Evolutionary conservation across 1,140 invertebrate genomes (phyloP).

Genomic region (Cherax quadricarinatus): DNA sequence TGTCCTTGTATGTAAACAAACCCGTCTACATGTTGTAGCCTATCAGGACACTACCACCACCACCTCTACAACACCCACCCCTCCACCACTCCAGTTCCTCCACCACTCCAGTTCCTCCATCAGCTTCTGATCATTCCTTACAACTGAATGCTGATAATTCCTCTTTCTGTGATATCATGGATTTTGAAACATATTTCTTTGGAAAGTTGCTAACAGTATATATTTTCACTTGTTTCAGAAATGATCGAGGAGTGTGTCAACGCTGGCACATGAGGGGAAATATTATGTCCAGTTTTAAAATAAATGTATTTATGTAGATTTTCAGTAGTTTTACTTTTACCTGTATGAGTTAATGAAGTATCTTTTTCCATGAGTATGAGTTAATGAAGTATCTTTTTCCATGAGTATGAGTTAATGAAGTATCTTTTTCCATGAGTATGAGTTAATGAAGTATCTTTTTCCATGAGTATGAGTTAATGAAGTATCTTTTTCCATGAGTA

Average conservation of each 20-base stretch:
- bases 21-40: too few relatives aligned
- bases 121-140: conserved; percentile 18
- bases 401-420: too few relatives aligned
- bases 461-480: too few relatives aligned
- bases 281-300: conserved; percentile 23
- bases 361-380: too few relatives aligned
- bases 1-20: too few relatives aligned
- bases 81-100: not conserved
- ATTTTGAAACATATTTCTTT: conserved; percentile 24
- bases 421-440: too few relatives aligned
- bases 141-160: conserved; percentile 37
- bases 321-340: conserved; percentile 6
- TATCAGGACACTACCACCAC: too few relatives aligned
- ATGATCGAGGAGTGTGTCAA: conserved; percentile 39
- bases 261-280: conserved; percentile 41
- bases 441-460: too few relatives aligned
- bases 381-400: too few relatives aligned
- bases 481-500: too few relatives aligned
- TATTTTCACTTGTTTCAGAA: conserved; percentile 58
- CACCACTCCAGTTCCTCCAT: not conserved
- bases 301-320: conserved; percentile 58
- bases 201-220: conserved; percentile 29
- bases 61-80: too few relatives aligned
- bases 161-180: conserved; percentile 48
- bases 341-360: too few relatives aligned